phyloP scores from a whole-genome alignment of 2,797 vertebrate species.

The Cuniculus paca region DNA sequence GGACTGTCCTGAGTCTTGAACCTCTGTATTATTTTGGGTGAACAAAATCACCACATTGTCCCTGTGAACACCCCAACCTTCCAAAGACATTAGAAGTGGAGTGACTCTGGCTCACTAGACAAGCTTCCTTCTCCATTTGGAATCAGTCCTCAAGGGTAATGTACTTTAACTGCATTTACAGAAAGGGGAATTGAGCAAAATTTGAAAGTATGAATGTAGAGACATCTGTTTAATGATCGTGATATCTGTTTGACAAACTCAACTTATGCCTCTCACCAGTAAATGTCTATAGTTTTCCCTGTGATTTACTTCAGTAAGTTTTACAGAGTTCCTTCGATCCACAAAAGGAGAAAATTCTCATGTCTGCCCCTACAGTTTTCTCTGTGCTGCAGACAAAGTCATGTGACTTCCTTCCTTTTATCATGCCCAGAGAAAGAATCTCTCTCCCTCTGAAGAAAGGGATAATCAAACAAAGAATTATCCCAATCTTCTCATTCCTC shows the following conservation, averaged over 20 bases:
- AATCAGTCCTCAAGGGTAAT: neutral
- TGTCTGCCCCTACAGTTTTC: neutral
- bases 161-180: neutral
- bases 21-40: neutral
- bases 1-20: neutral
- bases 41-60: neutral
- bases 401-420: neutral
- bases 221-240: neutral
- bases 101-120: neutral
- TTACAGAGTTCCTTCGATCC: neutral
- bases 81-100: neutral
- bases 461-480: slow-evolving; percentile 36
- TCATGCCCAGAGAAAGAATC: neutral
- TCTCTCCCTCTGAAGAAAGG: neutral
- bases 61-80: neutral
- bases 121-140: neutral
- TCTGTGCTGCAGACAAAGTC: neutral
- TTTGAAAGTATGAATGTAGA: neutral
- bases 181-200: neutral
- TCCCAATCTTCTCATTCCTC: neutral
- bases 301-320: neutral
- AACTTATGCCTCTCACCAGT: neutral
- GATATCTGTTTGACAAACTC: neutral
- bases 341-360: neutral
- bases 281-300: neutral